Evolutionary conservation across 92 coral and sea anemone species (phyloP), one percentile per base, ranked within the genome.

Genomic region (Montipora capitata): DNA sequence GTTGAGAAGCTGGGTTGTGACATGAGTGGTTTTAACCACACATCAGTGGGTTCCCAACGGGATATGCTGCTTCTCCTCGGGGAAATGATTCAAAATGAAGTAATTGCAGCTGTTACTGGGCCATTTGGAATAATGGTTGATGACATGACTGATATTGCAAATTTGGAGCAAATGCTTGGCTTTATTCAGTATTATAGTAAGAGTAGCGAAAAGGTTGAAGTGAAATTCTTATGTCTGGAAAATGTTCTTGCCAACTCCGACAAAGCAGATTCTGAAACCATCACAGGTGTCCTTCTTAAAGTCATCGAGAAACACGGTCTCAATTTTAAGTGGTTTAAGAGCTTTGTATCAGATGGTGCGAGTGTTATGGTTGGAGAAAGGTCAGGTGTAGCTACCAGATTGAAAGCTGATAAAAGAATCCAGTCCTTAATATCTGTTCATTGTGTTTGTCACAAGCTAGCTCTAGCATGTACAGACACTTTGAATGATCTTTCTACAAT

Each of bases 401-500:
- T 75, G 82, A 85, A 85, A 76, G 75, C 76, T 9, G 82, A 74
- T 61, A 61, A 44, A 44, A 44, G 49, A 44, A 44, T 44, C 49
- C 49, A 44, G n/a, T n/a, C n/a, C n/a, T 85, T 63, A 85, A 75
- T 71, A 74, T 75, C 79, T 75, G 79, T 74, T 71, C 77, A 42
- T 75, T 86, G 75, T 69, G 89, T 43, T 66, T 83, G 92, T 80
- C 89, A 87, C 82, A 59, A 91, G 44, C 83, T 83, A 49, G 95
- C 92, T 44, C 90, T 88, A 62, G 95, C 95, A 11, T 92, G 95
- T 88, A 89, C 88, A 11, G 91, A 89, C 80, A 92, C 95, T 10
- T 84, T 84, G 61, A 78, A 85, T 74, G 79, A 92, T 64, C 74
- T 85, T 56, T 42, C 16, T 74, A 80, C 78, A 86, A 74, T 93